Conservation (phyloP, 2,113 vertebrate species). For the Mesembrinibis cayennensis region DNA sequence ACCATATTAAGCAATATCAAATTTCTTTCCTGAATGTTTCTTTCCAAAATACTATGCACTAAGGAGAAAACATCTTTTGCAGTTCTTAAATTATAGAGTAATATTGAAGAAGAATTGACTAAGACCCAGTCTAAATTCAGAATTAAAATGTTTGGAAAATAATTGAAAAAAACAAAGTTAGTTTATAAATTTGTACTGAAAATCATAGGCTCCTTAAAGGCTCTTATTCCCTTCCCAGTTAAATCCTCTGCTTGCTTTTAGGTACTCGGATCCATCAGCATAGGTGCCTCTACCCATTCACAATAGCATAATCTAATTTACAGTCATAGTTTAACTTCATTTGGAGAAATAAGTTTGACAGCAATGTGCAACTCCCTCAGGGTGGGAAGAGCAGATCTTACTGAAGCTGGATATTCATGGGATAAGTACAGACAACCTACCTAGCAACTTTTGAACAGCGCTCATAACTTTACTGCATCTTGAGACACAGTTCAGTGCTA, state of each 20-base stretch:
- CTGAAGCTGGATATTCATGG: background rate
- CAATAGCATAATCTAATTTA: background rate
- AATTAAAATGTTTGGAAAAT: background rate
- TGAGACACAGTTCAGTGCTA: background rate
- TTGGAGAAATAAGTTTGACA: slow-evolving; percentile 12
- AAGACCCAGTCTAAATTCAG: background rate
- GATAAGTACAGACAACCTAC: background rate
- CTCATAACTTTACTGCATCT: background rate
- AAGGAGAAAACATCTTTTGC: background rate
- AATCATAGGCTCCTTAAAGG: background rate
- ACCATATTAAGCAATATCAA: background rate
- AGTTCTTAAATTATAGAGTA: background rate
- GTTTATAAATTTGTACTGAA: background rate
- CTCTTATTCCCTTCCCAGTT: background rate
- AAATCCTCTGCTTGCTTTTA: background rate
- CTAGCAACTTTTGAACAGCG: background rate
- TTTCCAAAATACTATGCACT: background rate
- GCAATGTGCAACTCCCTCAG: background rate
- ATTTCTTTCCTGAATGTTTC: background rate
- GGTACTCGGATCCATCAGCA: background rate
- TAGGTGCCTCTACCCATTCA: background rate
- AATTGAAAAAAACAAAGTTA: background rate
- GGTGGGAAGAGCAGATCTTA: background rate
- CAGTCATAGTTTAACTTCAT: background rate
- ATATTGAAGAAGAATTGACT: background rate